Evolutionary conservation across 2,797 vertebrate species (phyloP).

Genomic region (Anabacerthia variegaticeps): DNA sequence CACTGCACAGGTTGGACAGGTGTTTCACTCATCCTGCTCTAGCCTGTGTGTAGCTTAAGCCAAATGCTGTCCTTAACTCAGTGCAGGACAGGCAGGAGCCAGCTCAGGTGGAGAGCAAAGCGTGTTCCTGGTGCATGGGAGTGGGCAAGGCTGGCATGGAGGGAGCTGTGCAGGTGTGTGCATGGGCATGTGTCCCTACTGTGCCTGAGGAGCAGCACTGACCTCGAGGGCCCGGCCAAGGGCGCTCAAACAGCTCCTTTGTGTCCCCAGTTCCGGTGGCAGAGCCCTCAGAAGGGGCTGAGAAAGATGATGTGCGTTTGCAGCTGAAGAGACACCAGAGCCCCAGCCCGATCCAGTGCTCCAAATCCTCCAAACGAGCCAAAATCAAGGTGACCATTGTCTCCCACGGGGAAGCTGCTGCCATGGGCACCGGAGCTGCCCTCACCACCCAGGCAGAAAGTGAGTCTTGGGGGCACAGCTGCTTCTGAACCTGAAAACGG

Average conservation of each 20-base stretch:
- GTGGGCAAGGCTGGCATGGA: slow-evolving; percentile 3
- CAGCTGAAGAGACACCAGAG: slow-evolving; percentile 89
- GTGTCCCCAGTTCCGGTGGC: slow-evolving; percentile 85
- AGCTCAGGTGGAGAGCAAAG: not conserved
- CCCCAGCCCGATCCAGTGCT: slow-evolving; percentile 82
- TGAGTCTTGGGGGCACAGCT: slow-evolving; percentile 59
- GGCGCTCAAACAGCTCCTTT: not conserved
- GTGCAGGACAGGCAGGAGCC: not conserved
- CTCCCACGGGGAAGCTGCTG: slow-evolving; percentile 86
- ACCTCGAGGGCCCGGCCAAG: not conserved
- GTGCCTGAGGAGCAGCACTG: not conserved
- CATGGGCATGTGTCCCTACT: not conserved
- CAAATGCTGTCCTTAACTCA: too few species aligned
- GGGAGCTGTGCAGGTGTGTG: not conserved
- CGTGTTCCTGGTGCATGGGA: not conserved
- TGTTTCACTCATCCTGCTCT: not conserved
- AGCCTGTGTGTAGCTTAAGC: not conserved
- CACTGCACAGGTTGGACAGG: rapidly evolving
- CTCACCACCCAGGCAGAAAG: slow-evolving; percentile 82
- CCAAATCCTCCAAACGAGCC: slow-evolving; percentile 89
- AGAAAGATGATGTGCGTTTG: slow-evolving; percentile 84
- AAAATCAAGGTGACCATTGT: slow-evolving; percentile 98
- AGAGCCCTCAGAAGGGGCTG: slow-evolving; percentile 86
- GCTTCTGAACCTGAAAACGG: not conserved
- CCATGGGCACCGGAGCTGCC: slow-evolving; percentile 72